Conservation (phyloP, 2,797 vertebrate genomes). For the Phataginus tetradactyla region DNA sequence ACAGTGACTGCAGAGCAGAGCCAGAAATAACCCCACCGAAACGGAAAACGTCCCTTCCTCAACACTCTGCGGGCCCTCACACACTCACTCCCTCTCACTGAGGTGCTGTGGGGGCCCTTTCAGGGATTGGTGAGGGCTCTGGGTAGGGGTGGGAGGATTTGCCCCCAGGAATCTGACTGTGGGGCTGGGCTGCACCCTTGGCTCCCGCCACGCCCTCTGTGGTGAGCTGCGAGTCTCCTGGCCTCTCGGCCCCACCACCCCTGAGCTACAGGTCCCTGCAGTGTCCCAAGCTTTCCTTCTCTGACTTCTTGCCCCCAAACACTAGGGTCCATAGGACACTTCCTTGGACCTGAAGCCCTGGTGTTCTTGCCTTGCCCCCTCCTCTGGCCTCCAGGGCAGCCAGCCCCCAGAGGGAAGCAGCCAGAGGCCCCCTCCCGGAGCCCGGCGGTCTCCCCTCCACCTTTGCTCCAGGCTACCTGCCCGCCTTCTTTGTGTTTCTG, state of each 20-base stretch:
- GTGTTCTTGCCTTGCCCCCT: not conserved
- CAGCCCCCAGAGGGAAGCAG: not conserved
- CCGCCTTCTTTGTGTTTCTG: not conserved
- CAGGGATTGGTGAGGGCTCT: not conserved
- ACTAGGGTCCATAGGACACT: not conserved
- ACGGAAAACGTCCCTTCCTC: conserved; percentile 75
- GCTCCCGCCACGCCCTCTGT: fast-evolving
- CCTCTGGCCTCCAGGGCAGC: not conserved
- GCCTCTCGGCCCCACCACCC: not conserved
- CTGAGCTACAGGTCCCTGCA: not conserved
- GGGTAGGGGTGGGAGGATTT: not conserved
- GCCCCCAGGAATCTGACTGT: not conserved
- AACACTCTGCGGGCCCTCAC: not conserved
- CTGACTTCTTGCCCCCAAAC: not conserved
- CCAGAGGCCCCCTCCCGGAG: not conserved
- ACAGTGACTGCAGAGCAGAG: conserved; percentile 72
- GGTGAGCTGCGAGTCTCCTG: not conserved
- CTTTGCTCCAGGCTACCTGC: not conserved
- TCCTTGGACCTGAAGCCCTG: not conserved
- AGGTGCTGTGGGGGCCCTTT: not conserved
- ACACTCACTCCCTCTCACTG: not conserved
- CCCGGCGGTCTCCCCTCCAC: not conserved
- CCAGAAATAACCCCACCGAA: conserved; percentile 77
- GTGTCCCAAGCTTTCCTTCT: not conserved
- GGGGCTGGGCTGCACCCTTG: not conserved